Conservation (phyloP, 2,888 invertebrate species). For the Drosophila affinis region DNA sequence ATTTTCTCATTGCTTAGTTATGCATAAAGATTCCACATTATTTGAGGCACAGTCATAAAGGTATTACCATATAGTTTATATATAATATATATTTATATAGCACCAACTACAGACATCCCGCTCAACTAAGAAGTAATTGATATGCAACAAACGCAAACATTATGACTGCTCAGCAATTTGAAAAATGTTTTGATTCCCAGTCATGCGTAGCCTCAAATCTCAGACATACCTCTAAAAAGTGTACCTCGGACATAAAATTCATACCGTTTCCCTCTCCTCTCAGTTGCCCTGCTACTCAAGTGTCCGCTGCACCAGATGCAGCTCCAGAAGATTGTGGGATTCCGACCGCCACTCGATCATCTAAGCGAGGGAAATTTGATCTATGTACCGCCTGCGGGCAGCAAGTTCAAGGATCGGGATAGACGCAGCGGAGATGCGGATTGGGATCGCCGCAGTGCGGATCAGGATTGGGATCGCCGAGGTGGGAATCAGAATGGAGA, state of each 20-base stretch:
- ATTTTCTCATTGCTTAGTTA: constrained; percentile 41
- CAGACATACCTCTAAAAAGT: not conserved
- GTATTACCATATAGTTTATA: constrained; percentile 18
- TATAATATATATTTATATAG: constrained; percentile 24
- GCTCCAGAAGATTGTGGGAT: constrained; percentile 83
- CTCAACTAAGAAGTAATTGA: constrained; percentile 44
- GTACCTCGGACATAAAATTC: constrained; percentile 1
- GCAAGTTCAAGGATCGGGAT: constrained; percentile 71
- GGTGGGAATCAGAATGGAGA: not conserved
- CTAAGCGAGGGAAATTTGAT: constrained; percentile 76
- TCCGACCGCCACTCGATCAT: constrained; percentile 80
- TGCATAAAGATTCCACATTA: constrained; percentile 58
- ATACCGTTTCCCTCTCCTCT: not conserved
- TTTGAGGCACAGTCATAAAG: constrained; percentile 40
- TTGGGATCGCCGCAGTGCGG: constrained; percentile 1
- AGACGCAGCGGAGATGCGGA: constrained; percentile 51
- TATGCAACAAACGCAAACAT: constrained; percentile 42
- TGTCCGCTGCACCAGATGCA: constrained; percentile 83
- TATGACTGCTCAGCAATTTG: constrained; percentile 38
- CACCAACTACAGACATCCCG: constrained; percentile 1
- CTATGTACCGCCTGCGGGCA: constrained; percentile 64
- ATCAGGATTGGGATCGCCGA: constrained; percentile 14
- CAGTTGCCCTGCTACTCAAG: constrained; percentile 79
- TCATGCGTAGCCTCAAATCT: constrained; percentile 47
- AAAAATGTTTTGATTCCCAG: constrained; percentile 55